Conservation (phyloP, 2,797 vertebrate genomes). For the Lepilemur ruficaudatus region DNA sequence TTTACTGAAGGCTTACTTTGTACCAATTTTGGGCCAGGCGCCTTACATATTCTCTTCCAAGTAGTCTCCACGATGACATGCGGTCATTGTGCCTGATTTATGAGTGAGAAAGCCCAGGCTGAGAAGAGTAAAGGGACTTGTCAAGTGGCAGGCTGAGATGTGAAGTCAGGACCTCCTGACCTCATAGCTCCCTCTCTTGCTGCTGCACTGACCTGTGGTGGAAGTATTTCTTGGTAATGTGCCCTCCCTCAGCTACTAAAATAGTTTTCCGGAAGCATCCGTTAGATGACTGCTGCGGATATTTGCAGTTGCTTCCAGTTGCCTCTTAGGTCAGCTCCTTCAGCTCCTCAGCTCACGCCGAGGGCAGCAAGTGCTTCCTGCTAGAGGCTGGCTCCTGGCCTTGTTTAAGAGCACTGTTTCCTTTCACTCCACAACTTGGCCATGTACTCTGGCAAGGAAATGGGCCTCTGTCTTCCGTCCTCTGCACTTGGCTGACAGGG, state of each 20-base stretch:
- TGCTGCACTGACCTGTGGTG: not conserved
- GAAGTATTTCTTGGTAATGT: constrained; percentile 2
- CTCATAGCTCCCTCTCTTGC: not conserved
- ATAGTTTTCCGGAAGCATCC: not conserved
- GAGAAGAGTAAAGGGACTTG: not conserved
- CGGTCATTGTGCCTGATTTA: fast-evolving
- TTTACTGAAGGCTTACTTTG: not conserved
- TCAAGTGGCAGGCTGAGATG: not conserved
- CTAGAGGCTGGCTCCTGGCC: not conserved
- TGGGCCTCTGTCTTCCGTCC: not conserved
- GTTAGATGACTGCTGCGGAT: not conserved
- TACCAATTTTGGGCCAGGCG: not conserved
- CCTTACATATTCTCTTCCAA: not conserved
- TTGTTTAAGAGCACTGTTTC: not conserved
- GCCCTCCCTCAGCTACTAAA: constrained; percentile 19
- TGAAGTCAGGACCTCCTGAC: not conserved
- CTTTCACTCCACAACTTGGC: not conserved
- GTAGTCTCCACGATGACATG: not conserved
- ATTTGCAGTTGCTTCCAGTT: not conserved
- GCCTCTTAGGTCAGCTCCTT: not conserved
- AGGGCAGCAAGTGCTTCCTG: not conserved
- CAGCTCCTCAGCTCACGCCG: not conserved
- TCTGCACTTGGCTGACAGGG: fast-evolving
- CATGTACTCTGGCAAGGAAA: not conserved
- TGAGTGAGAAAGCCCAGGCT: not conserved